These are phyloP conservation scores for Drosophila leonis DNA, from an alignment of 2,888 invertebrate species.

Conservation along the genomic window DNA sequence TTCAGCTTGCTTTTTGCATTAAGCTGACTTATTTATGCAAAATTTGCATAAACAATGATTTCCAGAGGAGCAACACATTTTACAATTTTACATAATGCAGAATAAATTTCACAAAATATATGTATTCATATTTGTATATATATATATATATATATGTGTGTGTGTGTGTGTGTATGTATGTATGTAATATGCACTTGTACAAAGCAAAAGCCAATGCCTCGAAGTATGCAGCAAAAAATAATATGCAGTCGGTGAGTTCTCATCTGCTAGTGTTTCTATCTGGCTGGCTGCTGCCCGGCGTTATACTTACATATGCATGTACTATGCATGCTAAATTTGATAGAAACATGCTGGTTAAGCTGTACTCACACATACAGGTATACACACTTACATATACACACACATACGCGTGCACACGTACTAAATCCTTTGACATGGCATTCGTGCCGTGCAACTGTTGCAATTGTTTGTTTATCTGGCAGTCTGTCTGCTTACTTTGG, in stretches of 20 bases:
- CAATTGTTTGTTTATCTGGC: conserved; percentile 45
- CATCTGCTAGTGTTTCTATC: conserved; percentile 4
- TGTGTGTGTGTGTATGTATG: background rate
- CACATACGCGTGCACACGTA: conserved; percentile 1
- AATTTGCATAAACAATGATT: conserved; percentile 67
- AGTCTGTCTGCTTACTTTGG: conserved; percentile 21
- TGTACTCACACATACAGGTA: background rate
- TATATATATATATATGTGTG: background rate
- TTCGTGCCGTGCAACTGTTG: conserved; percentile 34
- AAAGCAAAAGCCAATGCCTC: conserved; percentile 13
- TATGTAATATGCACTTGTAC: background rate
- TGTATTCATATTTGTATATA: conserved; percentile 13
- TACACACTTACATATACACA: conserved; percentile 1
- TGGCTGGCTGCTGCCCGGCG: conserved; percentile 6
- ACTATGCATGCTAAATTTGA: conserved; percentile 41
- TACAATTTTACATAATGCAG: conserved; percentile 36
- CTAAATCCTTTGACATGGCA: conserved; percentile 29
- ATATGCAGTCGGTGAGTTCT: conserved; percentile 20
- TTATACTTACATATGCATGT: conserved; percentile 19
- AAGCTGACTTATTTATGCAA: conserved; percentile 52
- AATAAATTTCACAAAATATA: conserved; percentile 20
- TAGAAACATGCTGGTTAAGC: conserved; percentile 42
- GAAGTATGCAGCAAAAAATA: conserved; percentile 61
- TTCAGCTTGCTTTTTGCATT: conserved; percentile 38
- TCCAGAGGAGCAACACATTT: conserved; percentile 29